These are phyloP conservation scores for Ophiodon elongatus DNA, from an alignment of 2,113 vertebrate genomes.

Conservation along the genomic window DNA sequence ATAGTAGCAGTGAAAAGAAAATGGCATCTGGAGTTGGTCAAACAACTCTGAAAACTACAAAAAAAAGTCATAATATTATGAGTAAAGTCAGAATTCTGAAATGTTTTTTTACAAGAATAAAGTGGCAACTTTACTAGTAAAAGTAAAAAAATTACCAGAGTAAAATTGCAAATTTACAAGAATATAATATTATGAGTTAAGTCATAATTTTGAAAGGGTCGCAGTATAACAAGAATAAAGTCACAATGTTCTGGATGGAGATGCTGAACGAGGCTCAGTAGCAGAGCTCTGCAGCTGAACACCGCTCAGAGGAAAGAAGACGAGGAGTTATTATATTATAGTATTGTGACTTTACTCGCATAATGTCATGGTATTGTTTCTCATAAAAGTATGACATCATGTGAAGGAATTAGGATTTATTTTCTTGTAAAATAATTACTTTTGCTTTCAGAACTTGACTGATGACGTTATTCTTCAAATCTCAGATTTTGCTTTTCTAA, in stretches of 20 bases:
- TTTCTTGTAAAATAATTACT: not conserved
- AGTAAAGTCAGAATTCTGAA: not conserved
- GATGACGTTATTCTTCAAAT: not conserved
- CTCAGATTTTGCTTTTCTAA: not conserved
- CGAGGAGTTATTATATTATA: not conserved
- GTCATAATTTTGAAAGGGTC: not conserved
- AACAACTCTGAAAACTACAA: not conserved
- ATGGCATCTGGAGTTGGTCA: not conserved
- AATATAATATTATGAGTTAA: not conserved
- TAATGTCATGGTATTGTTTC: not conserved
- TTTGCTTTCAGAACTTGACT: not conserved
- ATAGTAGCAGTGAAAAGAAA: not conserved
- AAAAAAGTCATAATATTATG: not conserved
- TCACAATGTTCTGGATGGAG: not conserved
- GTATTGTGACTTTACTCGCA: not conserved
- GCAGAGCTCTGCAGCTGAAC: not conserved
- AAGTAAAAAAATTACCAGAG: not conserved
- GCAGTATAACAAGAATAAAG: not conserved
- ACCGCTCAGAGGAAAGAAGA: not conserved
- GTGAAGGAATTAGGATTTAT: not conserved
- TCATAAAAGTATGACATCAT: not conserved
- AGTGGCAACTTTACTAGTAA: not conserved
- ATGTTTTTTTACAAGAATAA: not conserved
- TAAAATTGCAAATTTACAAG: not conserved
- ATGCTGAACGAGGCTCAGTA: too few species aligned